Evolutionary conservation across 2,113 vertebrate species (phyloP).

Genomic region (Scalopus aquaticus): DNA sequence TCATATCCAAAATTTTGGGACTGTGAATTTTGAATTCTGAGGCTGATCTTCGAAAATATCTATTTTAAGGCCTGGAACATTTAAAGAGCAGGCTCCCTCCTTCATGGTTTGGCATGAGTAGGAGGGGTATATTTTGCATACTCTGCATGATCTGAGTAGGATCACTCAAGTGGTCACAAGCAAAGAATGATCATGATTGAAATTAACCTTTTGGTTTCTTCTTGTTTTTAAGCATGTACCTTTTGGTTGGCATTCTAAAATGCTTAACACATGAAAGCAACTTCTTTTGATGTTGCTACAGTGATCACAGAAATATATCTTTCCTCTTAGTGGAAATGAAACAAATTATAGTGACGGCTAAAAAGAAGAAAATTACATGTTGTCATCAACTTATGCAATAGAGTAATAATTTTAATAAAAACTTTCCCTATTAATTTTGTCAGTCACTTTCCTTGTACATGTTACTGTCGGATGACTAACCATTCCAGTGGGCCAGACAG

Average conservation of each 20-base stretch:
- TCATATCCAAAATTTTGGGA: neutral
- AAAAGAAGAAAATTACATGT: constrained; percentile 84
- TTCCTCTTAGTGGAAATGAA: constrained; percentile 82
- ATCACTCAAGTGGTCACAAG: constrained; percentile 35
- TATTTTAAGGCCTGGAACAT: constrained; percentile 69
- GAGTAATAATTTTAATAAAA: constrained; percentile 82
- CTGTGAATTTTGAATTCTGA: constrained; percentile 54
- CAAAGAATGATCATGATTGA: constrained; percentile 71
- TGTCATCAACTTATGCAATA: constrained; percentile 83
- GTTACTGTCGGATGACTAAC: constrained; percentile 72
- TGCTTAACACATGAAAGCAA: constrained; percentile 65
- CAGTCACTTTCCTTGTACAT: constrained; percentile 73
- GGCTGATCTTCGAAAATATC: constrained; percentile 64
- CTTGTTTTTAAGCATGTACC: constrained; percentile 48
- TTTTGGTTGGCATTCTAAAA: constrained; percentile 71
- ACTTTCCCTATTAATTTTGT: constrained; percentile 83
- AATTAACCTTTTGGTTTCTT: constrained; percentile 77
- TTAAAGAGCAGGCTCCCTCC: constrained; percentile 37
- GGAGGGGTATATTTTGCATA: constrained; percentile 43
- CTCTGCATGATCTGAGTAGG: constrained; percentile 39
- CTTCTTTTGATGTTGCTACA: constrained; percentile 74
- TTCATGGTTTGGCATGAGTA: constrained; percentile 20
- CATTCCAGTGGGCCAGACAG: constrained; percentile 52
- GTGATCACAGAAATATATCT: constrained; percentile 73
- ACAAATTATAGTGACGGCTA: constrained; percentile 85